Percentiles rank a stretch among this genome's conserved stretches.
Conservation (phyloP, 2,797 vertebrate species). For the Macrochelys suwanniensis region DNA sequence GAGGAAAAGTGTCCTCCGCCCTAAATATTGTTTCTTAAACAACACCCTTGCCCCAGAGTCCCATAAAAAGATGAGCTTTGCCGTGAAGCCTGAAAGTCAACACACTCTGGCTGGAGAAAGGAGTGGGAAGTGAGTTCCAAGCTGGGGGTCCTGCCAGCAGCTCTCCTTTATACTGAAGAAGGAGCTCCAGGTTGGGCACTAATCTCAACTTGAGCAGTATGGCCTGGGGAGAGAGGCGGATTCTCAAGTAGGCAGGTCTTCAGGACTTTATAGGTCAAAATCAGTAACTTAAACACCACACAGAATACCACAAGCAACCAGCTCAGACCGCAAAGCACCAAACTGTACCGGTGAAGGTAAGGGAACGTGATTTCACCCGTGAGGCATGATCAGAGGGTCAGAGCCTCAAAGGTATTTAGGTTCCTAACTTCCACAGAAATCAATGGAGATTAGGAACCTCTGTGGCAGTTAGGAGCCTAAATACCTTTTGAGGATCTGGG, state of each 20-base stretch:
- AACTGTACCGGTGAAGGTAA: neutral
- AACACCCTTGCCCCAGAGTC: rapidly evolving
- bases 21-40: neutral
- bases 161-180: neutral
- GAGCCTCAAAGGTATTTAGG: neutral
- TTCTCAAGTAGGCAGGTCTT: neutral
- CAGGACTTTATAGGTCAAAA: neutral
- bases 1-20: neutral
- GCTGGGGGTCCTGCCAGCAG: neutral
- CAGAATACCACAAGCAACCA: neutral
- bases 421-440: neutral
- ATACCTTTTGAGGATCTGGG: neutral
- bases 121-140: neutral
- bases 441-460: neutral
- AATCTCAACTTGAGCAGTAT: neutral
- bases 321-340: neutral
- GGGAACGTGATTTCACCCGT: neutral
- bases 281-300: rapidly evolving
- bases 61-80: neutral
- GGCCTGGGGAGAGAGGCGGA: rapidly evolving
- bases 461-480: neutral
- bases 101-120: no score
- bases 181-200: neutral
- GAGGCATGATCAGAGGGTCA: neutral
- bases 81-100: neutral